Conservation (phyloP, 1,140 invertebrate species). For the Zaprionus capensis region DNA sequence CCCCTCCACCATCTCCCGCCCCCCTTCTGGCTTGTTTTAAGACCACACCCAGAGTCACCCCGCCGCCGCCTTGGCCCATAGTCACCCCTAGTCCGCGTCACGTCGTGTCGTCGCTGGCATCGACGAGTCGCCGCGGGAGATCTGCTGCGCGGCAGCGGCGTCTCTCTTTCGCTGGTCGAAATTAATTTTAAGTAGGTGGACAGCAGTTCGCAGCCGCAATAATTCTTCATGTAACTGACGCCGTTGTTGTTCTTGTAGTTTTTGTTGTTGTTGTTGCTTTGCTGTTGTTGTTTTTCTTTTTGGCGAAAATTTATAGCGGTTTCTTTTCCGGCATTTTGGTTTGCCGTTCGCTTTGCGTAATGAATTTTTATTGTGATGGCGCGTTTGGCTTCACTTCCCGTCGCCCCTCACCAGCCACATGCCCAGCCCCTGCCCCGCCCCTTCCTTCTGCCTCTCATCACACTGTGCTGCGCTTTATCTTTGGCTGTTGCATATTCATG, state of each 20-base stretch:
- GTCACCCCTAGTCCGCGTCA: conserved; percentile 22
- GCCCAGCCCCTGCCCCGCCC: conserved; percentile 1
- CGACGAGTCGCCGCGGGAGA: conserved; percentile 65
- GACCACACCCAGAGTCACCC: conserved; percentile 48
- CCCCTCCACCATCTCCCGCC: neutral
- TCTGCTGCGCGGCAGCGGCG: conserved; percentile 20
- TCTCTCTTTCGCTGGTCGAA: conserved; percentile 50
- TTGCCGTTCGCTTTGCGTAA: conserved; percentile 64
- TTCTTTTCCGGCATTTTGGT: conserved; percentile 75
- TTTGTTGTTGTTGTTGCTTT: conserved; percentile 29
- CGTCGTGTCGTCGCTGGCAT: conserved; percentile 15
- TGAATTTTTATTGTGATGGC: conserved; percentile 82
- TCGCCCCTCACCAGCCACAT: neutral
- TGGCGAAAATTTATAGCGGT: conserved; percentile 75
- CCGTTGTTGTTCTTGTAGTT: conserved; percentile 24
- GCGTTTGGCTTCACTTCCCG: conserved; percentile 74
- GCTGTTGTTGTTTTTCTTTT: conserved; percentile 48
- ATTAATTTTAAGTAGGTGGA: conserved; percentile 83
- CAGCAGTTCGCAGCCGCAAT: conserved; percentile 77
- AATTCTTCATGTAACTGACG: conserved; percentile 78
- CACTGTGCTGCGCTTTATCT: conserved; percentile 63
- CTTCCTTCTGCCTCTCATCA: neutral
- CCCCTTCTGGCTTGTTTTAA: neutral
- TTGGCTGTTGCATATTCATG: conserved; percentile 75
- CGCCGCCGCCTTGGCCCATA: conserved; percentile 20